Evolutionary conservation across 1,140 invertebrate genomes (phyloP), one percentile per base, ranked within the genome.

Genomic region (Rhagoletis zephyria): DNA sequence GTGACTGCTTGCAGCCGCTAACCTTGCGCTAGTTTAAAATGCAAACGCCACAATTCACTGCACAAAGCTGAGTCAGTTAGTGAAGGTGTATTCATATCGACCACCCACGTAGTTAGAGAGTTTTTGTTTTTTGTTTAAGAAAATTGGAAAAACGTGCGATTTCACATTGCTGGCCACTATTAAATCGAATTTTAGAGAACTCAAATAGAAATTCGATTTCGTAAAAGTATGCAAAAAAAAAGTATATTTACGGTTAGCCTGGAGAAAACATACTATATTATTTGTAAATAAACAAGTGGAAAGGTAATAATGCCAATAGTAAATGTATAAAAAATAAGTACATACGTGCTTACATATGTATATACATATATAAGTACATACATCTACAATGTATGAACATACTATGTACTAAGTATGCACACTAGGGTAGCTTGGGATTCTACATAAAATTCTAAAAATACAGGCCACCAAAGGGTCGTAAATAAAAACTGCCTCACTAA

Each of bases 11-110:
- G 12, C 6, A n/a, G 16, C 0, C 14, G 0, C 48, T 81, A 81
- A 81, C 74, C 74, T 81, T 81, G 51, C 74, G 48, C 48, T n/a
- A 51, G 10, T 48, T 81, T 81, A 81, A 56, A 81, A 81, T 81
- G 74, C 5, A 81, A 81, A 81, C 74, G 48, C 74, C 74, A 81
- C 74, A 19, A 56, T n/a, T 19, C 74, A 45, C 12, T 12, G 65
- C 61, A 4, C 61, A 4, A 4, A n/a, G 67, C 19, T 51, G 4
- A 45, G n/a, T 51, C 42, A 9, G 12, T 51, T 9, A 14, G 51
- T 30, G n/a, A 48, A 3, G 12, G 67, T 48, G 45, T 16, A 4
- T 9, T 19, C 19, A 4, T 51, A 45, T 16, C 14, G 48, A 16
- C 51, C 74, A 51, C 74, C 74, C 74, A 81, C 74, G 56, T n/a